Conservation (phyloP, 2,888 invertebrate species). For the Camptogramma bilineatum region DNA sequence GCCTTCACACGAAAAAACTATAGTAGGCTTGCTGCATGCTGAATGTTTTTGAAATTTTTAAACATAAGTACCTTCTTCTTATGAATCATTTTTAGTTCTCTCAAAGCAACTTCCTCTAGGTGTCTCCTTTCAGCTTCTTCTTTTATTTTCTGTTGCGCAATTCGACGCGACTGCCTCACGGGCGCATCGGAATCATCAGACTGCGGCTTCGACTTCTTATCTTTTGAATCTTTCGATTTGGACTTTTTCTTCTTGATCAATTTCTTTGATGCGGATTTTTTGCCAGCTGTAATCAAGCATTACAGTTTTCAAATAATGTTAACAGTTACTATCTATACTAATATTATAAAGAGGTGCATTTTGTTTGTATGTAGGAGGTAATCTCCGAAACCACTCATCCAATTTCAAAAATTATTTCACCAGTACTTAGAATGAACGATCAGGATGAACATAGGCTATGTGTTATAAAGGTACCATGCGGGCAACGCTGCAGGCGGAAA, state of each 20-base stretch:
- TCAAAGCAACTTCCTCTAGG: slow-evolving; percentile 90
- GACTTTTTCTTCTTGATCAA: slow-evolving; percentile 59
- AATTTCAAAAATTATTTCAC: too few species aligned
- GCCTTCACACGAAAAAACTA: too few species aligned
- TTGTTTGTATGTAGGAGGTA: too few species aligned
- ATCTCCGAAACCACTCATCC: too few species aligned
- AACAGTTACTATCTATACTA: background rate
- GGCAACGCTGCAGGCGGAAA: too few species aligned
- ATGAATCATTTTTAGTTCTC: slow-evolving; percentile 88
- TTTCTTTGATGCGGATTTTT: slow-evolving; percentile 67
- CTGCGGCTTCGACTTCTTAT: slow-evolving; percentile 49
- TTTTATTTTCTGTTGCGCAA: slow-evolving; percentile 94
- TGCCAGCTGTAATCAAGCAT: slow-evolving; percentile 61
- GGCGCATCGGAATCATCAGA: slow-evolving; percentile 73
- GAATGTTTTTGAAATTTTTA: background rate
- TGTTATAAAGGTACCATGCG: too few species aligned
- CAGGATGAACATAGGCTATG: too few species aligned
- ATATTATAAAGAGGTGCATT: too few species aligned
- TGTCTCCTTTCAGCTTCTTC: slow-evolving; percentile 93
- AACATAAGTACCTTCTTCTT: slow-evolving; percentile 81
- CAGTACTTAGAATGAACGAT: too few species aligned
- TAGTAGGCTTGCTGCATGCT: too few species aligned
- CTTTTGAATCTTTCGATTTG: slow-evolving; percentile 45
- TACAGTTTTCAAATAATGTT: background rate
- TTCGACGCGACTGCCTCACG: slow-evolving; percentile 92